Evolutionary conservation across 2,113 vertebrate genomes (phyloP), one percentile per base, ranked within the genome.

Genomic region (Xyrauchen texanus): DNA sequence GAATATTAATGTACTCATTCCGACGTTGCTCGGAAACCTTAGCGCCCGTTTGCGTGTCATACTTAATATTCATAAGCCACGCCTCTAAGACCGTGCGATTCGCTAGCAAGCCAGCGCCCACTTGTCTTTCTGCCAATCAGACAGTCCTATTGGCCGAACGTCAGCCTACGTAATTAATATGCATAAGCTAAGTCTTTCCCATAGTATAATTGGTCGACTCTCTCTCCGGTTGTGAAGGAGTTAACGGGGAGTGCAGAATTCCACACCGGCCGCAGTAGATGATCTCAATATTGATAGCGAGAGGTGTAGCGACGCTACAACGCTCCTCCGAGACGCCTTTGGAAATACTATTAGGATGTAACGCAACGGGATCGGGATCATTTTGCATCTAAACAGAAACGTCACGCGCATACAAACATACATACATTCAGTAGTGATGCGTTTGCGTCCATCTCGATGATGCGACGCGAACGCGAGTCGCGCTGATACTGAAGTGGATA

Each of bases 161-260:
- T 34, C 21, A 34, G 21, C 21, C 21, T 34, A 34, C 21, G 21
- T 34, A 34, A 34, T 34, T 34, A 34, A 34, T 34, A 34, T 34
- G 21, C 21, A 34, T 34, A 34, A 34, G 21, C 3, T 34, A 34
- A 34, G 21, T 34, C 21, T 34, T 34, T 34, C 21, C 69, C 11
- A 7, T 63, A 73, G 64, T 77, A 60, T 15, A 12, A 65, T 75
- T 12, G 21, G 11, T 7, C 16, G 11, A 2, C 11, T 5, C 7
- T 13, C 11, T 12, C 52, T 68, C 46, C 77, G 10, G 81, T 8
- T 63, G 44, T 44, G 21, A 51, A 73, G 78, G 87, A 70, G 88
- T 90, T 91, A 90, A 90, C 81, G 57, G 15, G 46, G 12, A 58
- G 78, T 80, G 84, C 74, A 64, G 71, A 34, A 68, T 71, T 65